Percentiles rank a stretch among this genome's conserved stretches.
phyloP scores from a whole-genome alignment of 2,113 vertebrate genomes.

The Octodon degus region DNA sequence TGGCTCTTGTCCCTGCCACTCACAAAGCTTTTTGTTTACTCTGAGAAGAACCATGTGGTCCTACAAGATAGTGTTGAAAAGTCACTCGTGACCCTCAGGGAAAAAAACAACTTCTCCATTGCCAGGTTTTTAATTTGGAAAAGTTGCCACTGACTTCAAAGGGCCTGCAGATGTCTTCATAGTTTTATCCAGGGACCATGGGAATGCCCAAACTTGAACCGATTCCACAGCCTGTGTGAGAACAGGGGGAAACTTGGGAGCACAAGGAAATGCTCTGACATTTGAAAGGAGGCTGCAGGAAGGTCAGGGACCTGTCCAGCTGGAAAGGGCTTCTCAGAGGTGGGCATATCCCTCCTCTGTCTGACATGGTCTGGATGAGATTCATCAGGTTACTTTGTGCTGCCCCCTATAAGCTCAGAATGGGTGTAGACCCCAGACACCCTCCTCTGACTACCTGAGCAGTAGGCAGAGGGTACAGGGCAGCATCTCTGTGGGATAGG shows the following conservation, averaged over 20 bases:
- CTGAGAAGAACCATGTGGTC: background rate
- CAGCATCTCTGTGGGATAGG: rapidly evolving
- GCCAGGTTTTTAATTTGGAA: constrained; percentile 19
- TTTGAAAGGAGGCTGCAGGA: background rate
- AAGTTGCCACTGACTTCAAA: background rate
- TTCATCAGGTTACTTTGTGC: background rate
- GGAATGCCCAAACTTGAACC: background rate
- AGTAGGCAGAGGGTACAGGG: background rate
- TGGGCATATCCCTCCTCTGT: background rate
- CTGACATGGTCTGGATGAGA: background rate
- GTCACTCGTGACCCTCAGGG: background rate
- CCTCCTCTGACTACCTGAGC: background rate
- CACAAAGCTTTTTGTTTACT: background rate
- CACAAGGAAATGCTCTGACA: too few species aligned
- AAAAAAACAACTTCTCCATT: background rate
- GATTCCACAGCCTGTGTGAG: background rate
- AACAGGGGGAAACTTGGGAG: background rate
- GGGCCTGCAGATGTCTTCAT: background rate
- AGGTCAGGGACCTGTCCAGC: background rate
- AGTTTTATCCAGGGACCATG: background rate
- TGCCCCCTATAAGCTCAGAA: background rate
- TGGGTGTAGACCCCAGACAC: background rate
- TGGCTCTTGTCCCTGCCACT: background rate
- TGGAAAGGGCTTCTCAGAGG: background rate
- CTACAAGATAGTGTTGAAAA: background rate